These are phyloP conservation scores for Columbina picui DNA, from an alignment of 2,113 vertebrate species.

Conservation along the genomic window DNA sequence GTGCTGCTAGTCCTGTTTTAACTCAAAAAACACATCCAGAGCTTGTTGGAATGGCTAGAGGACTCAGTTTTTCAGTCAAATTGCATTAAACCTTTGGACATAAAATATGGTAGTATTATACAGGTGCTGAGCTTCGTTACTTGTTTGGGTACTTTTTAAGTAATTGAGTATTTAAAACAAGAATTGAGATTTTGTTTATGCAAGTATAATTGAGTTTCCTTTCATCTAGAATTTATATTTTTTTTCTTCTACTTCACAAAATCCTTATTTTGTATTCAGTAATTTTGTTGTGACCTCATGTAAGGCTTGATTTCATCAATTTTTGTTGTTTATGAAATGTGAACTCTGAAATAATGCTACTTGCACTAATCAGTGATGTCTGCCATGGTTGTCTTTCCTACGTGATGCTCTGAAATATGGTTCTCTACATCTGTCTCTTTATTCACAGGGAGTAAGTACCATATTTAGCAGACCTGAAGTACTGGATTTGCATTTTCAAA, in stretches of 20 bases:
- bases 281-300: not conserved
- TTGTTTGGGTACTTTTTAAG: not conserved
- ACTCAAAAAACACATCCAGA: not conserved
- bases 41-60: not conserved
- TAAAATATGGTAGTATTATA: not conserved
- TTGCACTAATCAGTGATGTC: not conserved
- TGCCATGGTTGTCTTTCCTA: not conserved
- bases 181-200: not conserved
- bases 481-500: not conserved
- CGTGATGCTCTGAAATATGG: not conserved
- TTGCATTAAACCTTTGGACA: not conserved
- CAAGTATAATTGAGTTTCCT: not conserved
- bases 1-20: not conserved
- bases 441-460: not conserved
- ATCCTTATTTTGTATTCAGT: not conserved
- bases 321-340: not conserved
- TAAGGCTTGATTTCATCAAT: not conserved
- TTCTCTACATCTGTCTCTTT: not conserved
- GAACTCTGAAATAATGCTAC: not conserved
- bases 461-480: not conserved
- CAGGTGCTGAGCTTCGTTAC: not conserved
- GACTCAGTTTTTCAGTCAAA: not conserved
- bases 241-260: not conserved
- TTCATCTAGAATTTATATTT: not conserved
- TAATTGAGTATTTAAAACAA: not conserved